Evolutionary conservation across 2,113 vertebrate genomes (phyloP), one percentile per base, ranked within the genome.

Genomic region (Stictonetta naevosa): DNA sequence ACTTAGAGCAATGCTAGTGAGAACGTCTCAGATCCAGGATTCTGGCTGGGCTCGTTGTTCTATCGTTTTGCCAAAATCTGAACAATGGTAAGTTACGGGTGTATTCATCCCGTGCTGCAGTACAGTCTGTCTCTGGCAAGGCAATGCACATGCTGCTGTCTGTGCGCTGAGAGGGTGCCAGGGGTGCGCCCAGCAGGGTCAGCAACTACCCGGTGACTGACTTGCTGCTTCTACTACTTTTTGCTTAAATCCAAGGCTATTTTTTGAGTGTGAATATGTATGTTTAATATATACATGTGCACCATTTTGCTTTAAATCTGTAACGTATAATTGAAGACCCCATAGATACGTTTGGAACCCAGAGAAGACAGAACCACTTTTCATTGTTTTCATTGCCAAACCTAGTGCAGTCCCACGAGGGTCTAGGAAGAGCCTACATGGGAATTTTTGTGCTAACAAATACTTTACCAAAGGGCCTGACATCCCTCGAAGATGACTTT

Each of bases 221-320:
- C 72, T 31, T 83, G 46, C 28, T 73, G 40, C 66, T 63, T 46
- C 17, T 52, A 15, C 36, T 34, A 29, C 36, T 40, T 66, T 59
- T 55, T 44, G 6, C 60, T 91, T 56, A 25, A 44, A 31, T 62
- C 74, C 34, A 50, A 7, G 53, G 23, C 25, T 71, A 5, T 18
- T 21, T 73, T 6, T 77, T 42, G n/a, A 16, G 34, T n/a, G 53
- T 38, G 15, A 29, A n/a, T 60, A 15, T 56, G 3, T n/a, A 7
- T 5, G 28, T 67, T 15, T 5, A 23, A 44, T 59, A 13, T 16
- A 38, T 68, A 10, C 0, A 2, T 5, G 3, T 33, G 13, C 34
- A 46, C 10, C 28, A 31, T 68, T 73, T 34, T 48, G 8, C 73
- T 91, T 75, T 64, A 33, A 63, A 33, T 56, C n/a, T 42, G 2